phyloP scores from a whole-genome alignment of 2,888 invertebrate genomes.

The Carcina quercana region DNA sequence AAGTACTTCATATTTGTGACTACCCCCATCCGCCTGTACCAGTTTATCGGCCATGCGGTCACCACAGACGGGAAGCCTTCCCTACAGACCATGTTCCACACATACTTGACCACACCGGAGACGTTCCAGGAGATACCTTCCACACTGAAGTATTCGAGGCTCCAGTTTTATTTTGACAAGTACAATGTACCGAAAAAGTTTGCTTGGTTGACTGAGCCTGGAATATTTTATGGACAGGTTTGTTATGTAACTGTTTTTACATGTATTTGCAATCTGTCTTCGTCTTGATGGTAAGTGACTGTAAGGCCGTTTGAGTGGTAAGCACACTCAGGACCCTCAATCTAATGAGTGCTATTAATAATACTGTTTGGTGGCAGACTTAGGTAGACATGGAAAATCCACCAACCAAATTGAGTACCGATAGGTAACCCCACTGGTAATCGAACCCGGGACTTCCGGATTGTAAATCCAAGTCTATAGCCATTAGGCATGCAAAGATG shows the following conservation, averaged over 20 bases:
- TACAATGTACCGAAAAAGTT: conserved; percentile 83
- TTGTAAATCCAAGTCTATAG: too few species aligned
- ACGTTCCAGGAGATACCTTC: conserved; percentile 83
- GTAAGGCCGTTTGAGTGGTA: too few species aligned
- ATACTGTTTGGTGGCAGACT: too few species aligned
- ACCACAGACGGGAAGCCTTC: conserved; percentile 84
- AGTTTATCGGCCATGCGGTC: conserved; percentile 86
- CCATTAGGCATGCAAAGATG: too few species aligned
- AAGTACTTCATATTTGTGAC: conserved; percentile 89
- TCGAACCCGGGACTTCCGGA: too few species aligned
- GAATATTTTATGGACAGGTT: conserved; percentile 87
- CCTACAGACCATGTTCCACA: conserved; percentile 85
- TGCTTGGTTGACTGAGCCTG: conserved; percentile 91
- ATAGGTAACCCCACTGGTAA: too few species aligned
- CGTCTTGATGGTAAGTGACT: too few species aligned
- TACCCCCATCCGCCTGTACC: conserved; percentile 88
- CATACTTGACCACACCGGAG: conserved; percentile 83
- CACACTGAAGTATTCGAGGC: conserved; percentile 82
- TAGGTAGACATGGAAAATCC: too few species aligned
- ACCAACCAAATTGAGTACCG: too few species aligned
- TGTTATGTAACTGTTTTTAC: conserved; percentile 14
- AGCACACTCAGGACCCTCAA: too few species aligned
- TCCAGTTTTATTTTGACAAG: conserved; percentile 84
- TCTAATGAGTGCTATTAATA: too few species aligned
- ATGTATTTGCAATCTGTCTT: too few species aligned